Percentiles rank a stretch among this genome's conserved stretches.
These are phyloP conservation scores for Nymphalis polychloros DNA, from an alignment of 2,888 invertebrate genomes.

Conservation along the genomic window DNA sequence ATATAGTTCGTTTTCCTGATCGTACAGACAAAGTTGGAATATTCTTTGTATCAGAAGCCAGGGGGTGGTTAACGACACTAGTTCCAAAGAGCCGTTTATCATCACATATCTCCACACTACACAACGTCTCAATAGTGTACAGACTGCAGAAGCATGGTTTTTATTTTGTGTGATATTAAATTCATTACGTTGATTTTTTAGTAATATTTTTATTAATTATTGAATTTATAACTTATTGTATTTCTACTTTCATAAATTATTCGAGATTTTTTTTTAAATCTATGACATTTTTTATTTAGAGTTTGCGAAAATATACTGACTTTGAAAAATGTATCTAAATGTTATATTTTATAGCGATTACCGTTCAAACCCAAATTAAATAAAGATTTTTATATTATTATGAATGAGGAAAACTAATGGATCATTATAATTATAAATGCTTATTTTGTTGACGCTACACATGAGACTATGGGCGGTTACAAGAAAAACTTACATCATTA, in stretches of 20 bases:
- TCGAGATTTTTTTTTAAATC: not conserved
- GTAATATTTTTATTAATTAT: too few relatives aligned
- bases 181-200: too few relatives aligned
- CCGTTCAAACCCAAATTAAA: too few relatives aligned
- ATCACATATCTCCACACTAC: slow-evolving; percentile 51
- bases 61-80: slow-evolving; percentile 65
- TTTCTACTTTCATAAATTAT: not conserved
- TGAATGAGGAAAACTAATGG: too few relatives aligned
- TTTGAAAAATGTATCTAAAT: too few relatives aligned
- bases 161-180: too few relatives aligned
- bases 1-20: slow-evolving; percentile 10
- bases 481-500: slow-evolving; percentile 69
- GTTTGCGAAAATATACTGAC: too few relatives aligned
- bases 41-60: slow-evolving; percentile 35
- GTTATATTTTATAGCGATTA: too few relatives aligned
- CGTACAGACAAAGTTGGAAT: slow-evolving; percentile 12
- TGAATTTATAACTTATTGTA: too few relatives aligned
- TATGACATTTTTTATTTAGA: not conserved
- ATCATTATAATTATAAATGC: too few relatives aligned
- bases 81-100: slow-evolving; percentile 73
- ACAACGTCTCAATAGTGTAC: slow-evolving; percentile 52
- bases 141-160: slow-evolving; percentile 47
- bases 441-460: slow-evolving; percentile 34
- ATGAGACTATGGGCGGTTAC: slow-evolving; percentile 44
- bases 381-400: too few relatives aligned